Evolutionary conservation across 2,113 vertebrate species (phyloP), one percentile per base, ranked within the genome.

Genomic region (Oncorhynchus mykiss): DNA sequence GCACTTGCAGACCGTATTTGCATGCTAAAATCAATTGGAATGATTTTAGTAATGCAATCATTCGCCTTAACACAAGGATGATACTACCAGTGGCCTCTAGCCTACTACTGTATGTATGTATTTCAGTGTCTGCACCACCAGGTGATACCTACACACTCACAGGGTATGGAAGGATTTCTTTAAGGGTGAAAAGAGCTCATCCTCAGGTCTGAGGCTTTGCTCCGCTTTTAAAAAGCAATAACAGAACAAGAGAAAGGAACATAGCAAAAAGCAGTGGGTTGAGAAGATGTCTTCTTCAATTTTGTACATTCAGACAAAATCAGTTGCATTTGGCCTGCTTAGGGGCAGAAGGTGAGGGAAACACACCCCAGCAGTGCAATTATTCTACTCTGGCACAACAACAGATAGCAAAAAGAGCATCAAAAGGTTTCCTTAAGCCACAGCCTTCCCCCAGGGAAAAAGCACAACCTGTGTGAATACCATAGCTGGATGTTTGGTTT

Each of bases 321-420:
- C 80, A 70, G 86, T 93, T 94, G 93, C 92, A 92, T 90, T 91
- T 89, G 88, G 92, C 92, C 92, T 86, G 92, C 93, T 93, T 92
- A 90, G 86, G 91, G 93, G 91, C 84, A 92, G 87, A 88, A 92
- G 91, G 92, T 93, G 90, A 94, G 91, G 87, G 86, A 90, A 88
- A 84, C 89, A 84, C 90, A 92, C 86, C 87, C 92, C 93, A 87
- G 91, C 89, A 84, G 76, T 79, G 87, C 90, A 93, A 92, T 93
- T 92, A 91, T 91, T 92, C 89, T 85, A 87, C 83, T 91, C 91
- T 92, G 92, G 92, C 92, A 92, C 90, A 93, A 92, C 91, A 93
- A 93, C 92, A 92, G 85, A 92, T 86, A 91, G 92, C 89, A 90
- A 92, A 93, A 88, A 73, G 90, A 92, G 91, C 91, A 91, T 93